A percentile compares a stretch with the other conserved stretches of the same genome.
Conservation (phyloP, 2,113 vertebrate genomes). For the Callaeas wilsoni region DNA sequence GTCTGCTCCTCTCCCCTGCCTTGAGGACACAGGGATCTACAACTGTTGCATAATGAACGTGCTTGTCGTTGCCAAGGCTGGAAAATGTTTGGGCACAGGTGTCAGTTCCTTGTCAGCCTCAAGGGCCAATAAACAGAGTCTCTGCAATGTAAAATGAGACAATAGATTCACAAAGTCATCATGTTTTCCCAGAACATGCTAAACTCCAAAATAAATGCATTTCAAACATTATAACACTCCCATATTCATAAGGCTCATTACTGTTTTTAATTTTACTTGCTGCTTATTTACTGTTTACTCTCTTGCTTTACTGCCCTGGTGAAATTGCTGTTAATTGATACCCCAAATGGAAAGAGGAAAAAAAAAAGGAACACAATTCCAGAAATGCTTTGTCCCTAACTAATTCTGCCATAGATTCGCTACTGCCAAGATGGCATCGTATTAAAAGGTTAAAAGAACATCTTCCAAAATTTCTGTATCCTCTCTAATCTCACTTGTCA, state of each 20-base stretch:
- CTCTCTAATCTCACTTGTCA: conserved; percentile 18
- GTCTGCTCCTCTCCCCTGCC: background rate
- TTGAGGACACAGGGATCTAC: background rate
- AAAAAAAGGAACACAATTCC: background rate
- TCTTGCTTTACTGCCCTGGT: conserved; percentile 38
- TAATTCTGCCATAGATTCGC: background rate
- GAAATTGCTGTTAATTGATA: conserved; percentile 54
- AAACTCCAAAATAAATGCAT: conserved; percentile 61
- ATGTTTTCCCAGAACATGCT: conserved; percentile 54
- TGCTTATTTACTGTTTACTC: conserved; percentile 69
- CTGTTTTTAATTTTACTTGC: conserved; percentile 65
- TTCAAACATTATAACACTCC: conserved; percentile 29
- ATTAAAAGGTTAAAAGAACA: conserved; percentile 11
- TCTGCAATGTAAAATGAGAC: conserved; percentile 53
- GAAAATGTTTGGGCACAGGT: conserved; percentile 61
- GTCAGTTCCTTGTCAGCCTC: conserved; percentile 42
- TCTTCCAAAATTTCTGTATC: background rate
- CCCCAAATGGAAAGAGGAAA: background rate
- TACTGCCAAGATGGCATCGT: background rate
- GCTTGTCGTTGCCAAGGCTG: conserved; percentile 6
- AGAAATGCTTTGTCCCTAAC: background rate
- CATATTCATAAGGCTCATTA: conserved; percentile 58
- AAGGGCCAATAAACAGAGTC: conserved; percentile 35
- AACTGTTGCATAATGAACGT: background rate
- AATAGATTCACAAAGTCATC: conserved; percentile 15